phyloP scores from a whole-genome alignment of 1,140 invertebrate genomes.

The Bacillus rossius region DNA sequence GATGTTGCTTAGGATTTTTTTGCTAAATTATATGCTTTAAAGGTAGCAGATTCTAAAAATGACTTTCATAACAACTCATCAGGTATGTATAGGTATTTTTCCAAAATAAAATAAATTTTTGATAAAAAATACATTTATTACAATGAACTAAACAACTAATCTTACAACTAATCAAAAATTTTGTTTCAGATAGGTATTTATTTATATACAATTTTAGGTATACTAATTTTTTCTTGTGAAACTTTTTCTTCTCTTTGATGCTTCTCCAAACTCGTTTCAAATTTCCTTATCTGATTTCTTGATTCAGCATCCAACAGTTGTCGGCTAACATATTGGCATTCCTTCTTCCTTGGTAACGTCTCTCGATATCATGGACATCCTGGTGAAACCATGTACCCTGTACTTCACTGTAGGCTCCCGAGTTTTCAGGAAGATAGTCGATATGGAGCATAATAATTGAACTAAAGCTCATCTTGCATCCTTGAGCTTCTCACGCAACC shows the following conservation, averaged over 20 bases:
- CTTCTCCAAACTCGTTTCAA: background rate
- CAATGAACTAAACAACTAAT: background rate
- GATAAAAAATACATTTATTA: conserved; percentile 2
- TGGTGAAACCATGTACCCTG: conserved; percentile 32
- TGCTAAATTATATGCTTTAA: no score
- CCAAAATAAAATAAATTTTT: no score
- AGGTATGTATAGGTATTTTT: no score
- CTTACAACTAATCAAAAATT: background rate
- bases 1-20: no score
- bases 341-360: no score
- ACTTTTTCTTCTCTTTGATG: background rate
- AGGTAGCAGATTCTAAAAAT: no score
- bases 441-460: conserved; percentile 8
- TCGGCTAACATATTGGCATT: conserved; percentile 29
- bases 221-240: background rate
- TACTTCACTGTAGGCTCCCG: conserved; percentile 29
- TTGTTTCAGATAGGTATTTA: background rate
- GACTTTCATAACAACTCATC: no score
- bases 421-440: conserved; percentile 31
- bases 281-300: conserved; percentile 15
- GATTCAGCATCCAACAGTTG: conserved; percentile 27
- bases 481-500: background rate
- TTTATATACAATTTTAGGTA: conserved; percentile 3
- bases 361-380: no score
- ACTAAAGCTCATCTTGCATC: background rate